Conservation (phyloP, 2,888 invertebrate genomes). For the Limenitis camilla region DNA sequence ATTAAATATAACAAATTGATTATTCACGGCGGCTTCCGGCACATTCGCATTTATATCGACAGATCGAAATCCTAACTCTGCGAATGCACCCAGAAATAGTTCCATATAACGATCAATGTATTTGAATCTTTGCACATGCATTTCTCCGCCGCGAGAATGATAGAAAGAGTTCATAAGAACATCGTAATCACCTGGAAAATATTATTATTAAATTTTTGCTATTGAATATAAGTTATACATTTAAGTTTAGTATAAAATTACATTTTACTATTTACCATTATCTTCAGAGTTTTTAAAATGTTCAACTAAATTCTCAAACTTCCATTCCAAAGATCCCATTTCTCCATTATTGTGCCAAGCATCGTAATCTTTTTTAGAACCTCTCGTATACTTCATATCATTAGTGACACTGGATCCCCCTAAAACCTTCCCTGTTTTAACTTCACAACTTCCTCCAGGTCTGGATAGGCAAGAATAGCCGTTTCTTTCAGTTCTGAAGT, state of each 20-base stretch:
- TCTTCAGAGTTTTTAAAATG: slow-evolving; percentile 64
- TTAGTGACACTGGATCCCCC: slow-evolving; percentile 65
- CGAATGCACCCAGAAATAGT: slow-evolving; percentile 53
- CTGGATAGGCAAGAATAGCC: slow-evolving; percentile 62
- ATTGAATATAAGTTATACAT: slow-evolving; percentile 23
- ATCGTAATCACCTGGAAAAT: slow-evolving; percentile 62
- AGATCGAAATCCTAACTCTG: slow-evolving; percentile 59
- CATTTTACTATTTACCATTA: slow-evolving; percentile 48
- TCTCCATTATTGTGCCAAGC: slow-evolving; percentile 53
- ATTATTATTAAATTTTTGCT: not conserved
- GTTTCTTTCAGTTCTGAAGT: slow-evolving; percentile 60
- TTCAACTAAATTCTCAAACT: slow-evolving; percentile 58
- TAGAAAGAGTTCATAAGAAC: slow-evolving; percentile 60
- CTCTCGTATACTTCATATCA: slow-evolving; percentile 68
- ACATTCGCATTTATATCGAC: slow-evolving; percentile 61
- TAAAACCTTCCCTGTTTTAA: slow-evolving; percentile 60
- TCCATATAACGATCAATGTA: slow-evolving; percentile 58
- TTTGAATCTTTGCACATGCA: slow-evolving; percentile 64
- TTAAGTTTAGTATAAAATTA: slow-evolving; percentile 1
- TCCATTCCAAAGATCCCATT: slow-evolving; percentile 59
- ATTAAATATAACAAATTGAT: slow-evolving; percentile 59
- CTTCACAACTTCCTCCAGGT: slow-evolving; percentile 61
- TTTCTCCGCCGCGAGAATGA: slow-evolving; percentile 64
- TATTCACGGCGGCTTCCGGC: slow-evolving; percentile 58
- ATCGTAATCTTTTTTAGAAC: slow-evolving; percentile 60